A percentile compares a stretch with the other conserved stretches of the same genome.
Evolutionary conservation across 30 jellyfish, hydroid and myxozoan species (phyloP).

Genomic region (Aurelia sp.): DNA sequence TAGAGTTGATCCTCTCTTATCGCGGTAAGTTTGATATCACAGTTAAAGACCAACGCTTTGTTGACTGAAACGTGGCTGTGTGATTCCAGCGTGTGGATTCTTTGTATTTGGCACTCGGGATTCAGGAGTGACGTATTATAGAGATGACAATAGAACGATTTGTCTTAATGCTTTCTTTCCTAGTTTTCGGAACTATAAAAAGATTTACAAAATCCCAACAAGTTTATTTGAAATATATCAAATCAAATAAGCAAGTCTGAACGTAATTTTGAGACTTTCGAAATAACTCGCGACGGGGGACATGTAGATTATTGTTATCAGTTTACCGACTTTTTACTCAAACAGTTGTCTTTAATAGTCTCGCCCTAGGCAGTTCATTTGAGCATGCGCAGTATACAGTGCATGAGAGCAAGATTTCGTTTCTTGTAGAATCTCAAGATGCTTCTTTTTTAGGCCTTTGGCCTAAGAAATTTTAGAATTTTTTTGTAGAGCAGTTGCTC

Average conservation of each 20-base stretch:
- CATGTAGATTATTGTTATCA: too few relatives aligned
- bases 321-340: too few relatives aligned
- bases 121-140: neutral
- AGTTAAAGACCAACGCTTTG: constrained; percentile 10
- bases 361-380: too few relatives aligned
- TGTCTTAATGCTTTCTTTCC: neutral
- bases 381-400: too few relatives aligned
- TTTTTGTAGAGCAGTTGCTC: too few relatives aligned
- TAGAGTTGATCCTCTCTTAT: constrained; percentile 8
- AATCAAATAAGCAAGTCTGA: constrained; percentile 21
- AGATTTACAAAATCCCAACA: constrained; percentile 31
- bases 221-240: constrained; percentile 8
- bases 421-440: too few relatives aligned
- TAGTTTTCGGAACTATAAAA: neutral
- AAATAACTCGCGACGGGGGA: neutral
- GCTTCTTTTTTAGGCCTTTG: too few relatives aligned
- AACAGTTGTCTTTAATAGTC: too few relatives aligned
- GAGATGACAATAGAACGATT: neutral
- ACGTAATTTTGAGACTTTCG: neutral
- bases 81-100: neutral
- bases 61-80: constrained; percentile 16
- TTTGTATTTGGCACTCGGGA: neutral
- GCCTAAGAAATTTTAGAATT: too few relatives aligned
- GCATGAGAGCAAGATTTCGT: too few relatives aligned
- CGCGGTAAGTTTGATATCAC: constrained; percentile 9